phyloP scores from a whole-genome alignment of 2,888 invertebrate species.

The Anthophora plumipes region DNA sequence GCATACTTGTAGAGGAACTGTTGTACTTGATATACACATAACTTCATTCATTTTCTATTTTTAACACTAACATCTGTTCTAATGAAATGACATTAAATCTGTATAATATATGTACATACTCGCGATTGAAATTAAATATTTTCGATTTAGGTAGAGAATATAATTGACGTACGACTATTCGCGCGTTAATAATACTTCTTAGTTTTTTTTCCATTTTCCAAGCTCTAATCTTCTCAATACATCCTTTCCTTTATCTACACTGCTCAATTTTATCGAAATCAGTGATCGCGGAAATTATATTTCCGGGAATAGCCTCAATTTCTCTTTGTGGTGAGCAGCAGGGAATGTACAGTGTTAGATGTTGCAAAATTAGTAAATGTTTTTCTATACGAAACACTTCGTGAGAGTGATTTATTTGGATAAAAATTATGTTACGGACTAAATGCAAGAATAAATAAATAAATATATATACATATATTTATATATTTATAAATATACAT shows the following conservation, averaged over 20 bases:
- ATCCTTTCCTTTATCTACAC: neutral
- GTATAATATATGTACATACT: slow-evolving; percentile 10
- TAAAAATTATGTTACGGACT: slow-evolving; percentile 50
- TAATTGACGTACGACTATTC: neutral
- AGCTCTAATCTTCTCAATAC: slow-evolving; percentile 6
- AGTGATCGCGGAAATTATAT: slow-evolving; percentile 8
- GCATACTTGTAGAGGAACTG: slow-evolving; percentile 59
- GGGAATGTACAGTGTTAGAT: slow-evolving; percentile 62
- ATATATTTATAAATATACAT: slow-evolving; percentile 19
- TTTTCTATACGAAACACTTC: slow-evolving; percentile 25
- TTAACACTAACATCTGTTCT: slow-evolving; percentile 4
- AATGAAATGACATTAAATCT: slow-evolving; percentile 5
- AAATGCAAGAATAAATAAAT: slow-evolving; percentile 70
- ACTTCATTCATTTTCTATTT: slow-evolving; percentile 28
- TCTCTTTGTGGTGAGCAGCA: slow-evolving; percentile 6
- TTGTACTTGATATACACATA: slow-evolving; percentile 41
- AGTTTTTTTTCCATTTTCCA: neutral
- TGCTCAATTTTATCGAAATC: slow-evolving; percentile 12
- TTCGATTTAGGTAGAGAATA: neutral
- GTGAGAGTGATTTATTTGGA: slow-evolving; percentile 60
- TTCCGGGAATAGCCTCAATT: slow-evolving; percentile 24
- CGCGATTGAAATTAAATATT: slow-evolving; percentile 29
- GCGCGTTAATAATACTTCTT: slow-evolving; percentile 45
- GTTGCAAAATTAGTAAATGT: slow-evolving; percentile 40
- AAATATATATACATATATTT: slow-evolving; percentile 1